These are phyloP conservation scores for Anarrhichthys ocellatus DNA, from an alignment of 2,113 vertebrate genomes.

Conservation along the genomic window DNA sequence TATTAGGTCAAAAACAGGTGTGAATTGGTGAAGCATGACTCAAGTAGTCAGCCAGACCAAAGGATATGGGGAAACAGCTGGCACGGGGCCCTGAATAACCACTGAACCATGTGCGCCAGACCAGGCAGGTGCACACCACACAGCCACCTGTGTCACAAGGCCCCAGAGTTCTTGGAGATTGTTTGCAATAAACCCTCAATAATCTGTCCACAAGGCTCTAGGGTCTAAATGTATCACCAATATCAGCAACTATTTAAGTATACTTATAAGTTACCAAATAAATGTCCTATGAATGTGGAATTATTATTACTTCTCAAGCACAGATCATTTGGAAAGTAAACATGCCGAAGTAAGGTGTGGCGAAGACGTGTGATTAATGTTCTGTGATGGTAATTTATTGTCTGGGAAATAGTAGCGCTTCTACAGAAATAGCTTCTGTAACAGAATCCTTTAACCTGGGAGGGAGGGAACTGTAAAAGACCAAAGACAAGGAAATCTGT, in stretches of 20 bases:
- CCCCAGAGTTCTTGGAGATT: constrained; percentile 47
- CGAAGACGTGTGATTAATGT: constrained; percentile 31
- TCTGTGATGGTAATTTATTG: constrained; percentile 63
- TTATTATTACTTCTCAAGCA: constrained; percentile 10
- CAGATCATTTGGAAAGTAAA: constrained; percentile 59
- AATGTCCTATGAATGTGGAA: constrained; percentile 5
- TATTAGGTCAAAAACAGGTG: constrained; percentile 61
- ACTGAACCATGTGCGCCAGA: constrained; percentile 46
- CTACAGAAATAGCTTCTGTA: constrained; percentile 72
- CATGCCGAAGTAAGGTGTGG: constrained; percentile 28
- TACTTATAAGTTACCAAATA: neutral
- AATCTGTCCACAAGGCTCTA: neutral
- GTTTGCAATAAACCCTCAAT: constrained; percentile 24
- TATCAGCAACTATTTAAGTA: neutral
- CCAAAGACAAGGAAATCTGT: constrained; percentile 22
- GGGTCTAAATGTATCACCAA: neutral
- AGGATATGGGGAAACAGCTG: constrained; percentile 63
- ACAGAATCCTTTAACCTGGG: constrained; percentile 52
- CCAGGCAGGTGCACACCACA: constrained; percentile 58
- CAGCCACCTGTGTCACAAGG: constrained; percentile 60
- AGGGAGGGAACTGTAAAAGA: constrained; percentile 37
- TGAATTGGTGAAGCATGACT: constrained; percentile 51
- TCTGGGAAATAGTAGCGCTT: constrained; percentile 52
- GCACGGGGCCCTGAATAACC: constrained; percentile 61
- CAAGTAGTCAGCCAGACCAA: constrained; percentile 25